phyloP scores from a whole-genome alignment of 1,140 invertebrate species.

The Eciton burchellii region DNA sequence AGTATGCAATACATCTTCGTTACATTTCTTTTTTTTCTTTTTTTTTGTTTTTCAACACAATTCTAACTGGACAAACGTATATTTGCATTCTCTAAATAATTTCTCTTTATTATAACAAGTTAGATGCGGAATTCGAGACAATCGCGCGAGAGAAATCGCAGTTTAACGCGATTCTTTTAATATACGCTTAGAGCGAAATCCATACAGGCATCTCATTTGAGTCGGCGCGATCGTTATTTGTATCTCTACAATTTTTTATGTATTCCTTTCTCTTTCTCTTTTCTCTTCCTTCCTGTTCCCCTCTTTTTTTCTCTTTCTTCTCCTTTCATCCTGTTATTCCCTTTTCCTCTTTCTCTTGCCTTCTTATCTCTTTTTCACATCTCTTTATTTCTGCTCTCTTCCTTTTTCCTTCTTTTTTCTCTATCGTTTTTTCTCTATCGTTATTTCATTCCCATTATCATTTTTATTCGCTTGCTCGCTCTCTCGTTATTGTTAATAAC shows the following conservation, averaged over 20 bases:
- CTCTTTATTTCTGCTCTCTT: no score
- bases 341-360: no score
- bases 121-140: constrained; percentile 18
- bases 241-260: neutral
- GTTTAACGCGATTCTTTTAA: constrained; percentile 17
- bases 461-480: no score
- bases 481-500: constrained; percentile 31
- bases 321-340: no score
- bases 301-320: constrained; percentile 7
- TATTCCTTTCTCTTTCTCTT: neutral
- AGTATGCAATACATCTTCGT: neutral
- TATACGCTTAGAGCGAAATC: constrained; percentile 29
- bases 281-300: neutral
- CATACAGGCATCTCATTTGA: no score
- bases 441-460: no score
- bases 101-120: constrained; percentile 46
- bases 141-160: constrained; percentile 30
- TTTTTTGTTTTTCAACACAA: constrained; percentile 7
- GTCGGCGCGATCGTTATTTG: constrained; percentile 8
- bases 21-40: neutral
- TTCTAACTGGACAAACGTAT: constrained; percentile 11
- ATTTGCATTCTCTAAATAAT: constrained; percentile 37
- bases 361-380: no score
- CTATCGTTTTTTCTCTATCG: no score
- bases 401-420: no score